phyloP scores from a whole-genome alignment of 2,113 vertebrate species.

The Scomber colias region DNA sequence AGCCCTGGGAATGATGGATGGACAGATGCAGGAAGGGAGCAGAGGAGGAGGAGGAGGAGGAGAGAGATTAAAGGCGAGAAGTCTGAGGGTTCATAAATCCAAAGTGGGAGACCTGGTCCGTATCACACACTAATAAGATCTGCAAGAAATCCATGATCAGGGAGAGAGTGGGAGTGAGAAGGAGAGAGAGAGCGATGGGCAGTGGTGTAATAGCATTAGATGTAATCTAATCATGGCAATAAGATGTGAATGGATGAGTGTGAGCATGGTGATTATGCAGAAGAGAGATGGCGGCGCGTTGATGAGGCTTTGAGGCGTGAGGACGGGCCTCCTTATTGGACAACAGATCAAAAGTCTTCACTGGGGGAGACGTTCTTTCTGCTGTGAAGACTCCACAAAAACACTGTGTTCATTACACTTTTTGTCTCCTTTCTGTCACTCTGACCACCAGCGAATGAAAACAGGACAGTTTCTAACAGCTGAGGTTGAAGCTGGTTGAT shows the following conservation, averaged over 20 bases:
- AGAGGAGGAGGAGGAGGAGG: constrained; percentile 75
- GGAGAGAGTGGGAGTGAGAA: constrained; percentile 38
- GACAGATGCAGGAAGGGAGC: constrained; percentile 83
- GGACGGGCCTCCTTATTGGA: constrained; percentile 49
- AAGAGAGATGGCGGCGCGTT: constrained; percentile 61
- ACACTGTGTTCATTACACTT: not conserved
- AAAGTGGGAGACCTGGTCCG: constrained; percentile 79
- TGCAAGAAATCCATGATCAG: constrained; percentile 81
- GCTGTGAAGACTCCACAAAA: constrained; percentile 8
- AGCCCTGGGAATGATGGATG: constrained; percentile 86
- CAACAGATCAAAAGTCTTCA: constrained; percentile 39
- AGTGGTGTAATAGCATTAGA: constrained; percentile 78
- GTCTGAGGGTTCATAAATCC: constrained; percentile 85
- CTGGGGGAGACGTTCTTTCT: constrained; percentile 11
- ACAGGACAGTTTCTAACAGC: no score
- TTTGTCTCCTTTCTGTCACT: not conserved
- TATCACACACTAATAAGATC: constrained; percentile 83
- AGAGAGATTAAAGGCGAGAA: constrained; percentile 83
- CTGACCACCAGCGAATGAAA: not conserved
- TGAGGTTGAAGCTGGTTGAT: no score
- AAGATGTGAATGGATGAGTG: constrained; percentile 82
- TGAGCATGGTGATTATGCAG: constrained; percentile 78
- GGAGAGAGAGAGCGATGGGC: constrained; percentile 58
- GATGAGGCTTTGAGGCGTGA: constrained; percentile 67
- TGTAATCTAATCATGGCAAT: constrained; percentile 82